Conservation (phyloP, 2,888 invertebrate genomes). For the Cerastis rubricosa region DNA sequence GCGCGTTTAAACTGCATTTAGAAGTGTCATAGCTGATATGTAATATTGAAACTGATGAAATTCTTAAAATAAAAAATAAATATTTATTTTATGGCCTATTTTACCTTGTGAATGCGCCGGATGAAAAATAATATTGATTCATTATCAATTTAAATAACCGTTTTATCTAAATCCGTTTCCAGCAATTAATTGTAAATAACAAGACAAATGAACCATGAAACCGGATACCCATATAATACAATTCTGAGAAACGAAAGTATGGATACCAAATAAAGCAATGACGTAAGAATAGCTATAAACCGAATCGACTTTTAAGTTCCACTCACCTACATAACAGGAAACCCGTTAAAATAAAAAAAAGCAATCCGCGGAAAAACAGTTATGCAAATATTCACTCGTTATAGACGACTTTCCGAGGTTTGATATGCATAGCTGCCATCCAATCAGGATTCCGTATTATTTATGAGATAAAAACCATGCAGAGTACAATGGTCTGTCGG, state of each 20-base stretch:
- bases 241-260: not conserved
- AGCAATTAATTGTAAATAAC: not conserved
- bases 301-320: conserved; percentile 10
- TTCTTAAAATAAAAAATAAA: not conserved
- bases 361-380: conserved; percentile 47
- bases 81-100: not conserved
- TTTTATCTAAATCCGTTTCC: not conserved
- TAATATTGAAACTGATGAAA: not conserved
- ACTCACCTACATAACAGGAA: conserved; percentile 35
- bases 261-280: not conserved
- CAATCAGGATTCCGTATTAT: conserved; percentile 68
- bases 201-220: not conserved
- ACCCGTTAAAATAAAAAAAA: conserved; percentile 51
- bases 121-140: not conserved
- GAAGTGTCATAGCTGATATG: not conserved
- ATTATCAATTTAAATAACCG: not conserved
- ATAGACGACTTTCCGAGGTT: conserved; percentile 59
- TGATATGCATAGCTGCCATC: conserved; percentile 64
- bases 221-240: not conserved
- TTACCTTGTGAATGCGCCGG: not conserved
- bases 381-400: conserved; percentile 61
- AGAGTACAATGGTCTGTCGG: conserved; percentile 72
- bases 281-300: too few species aligned
- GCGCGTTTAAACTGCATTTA: not conserved
- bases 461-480: conserved; percentile 67